phyloP scores from a whole-genome alignment of 2,888 invertebrate genomes.

The Scaptomyza polygonia region DNA sequence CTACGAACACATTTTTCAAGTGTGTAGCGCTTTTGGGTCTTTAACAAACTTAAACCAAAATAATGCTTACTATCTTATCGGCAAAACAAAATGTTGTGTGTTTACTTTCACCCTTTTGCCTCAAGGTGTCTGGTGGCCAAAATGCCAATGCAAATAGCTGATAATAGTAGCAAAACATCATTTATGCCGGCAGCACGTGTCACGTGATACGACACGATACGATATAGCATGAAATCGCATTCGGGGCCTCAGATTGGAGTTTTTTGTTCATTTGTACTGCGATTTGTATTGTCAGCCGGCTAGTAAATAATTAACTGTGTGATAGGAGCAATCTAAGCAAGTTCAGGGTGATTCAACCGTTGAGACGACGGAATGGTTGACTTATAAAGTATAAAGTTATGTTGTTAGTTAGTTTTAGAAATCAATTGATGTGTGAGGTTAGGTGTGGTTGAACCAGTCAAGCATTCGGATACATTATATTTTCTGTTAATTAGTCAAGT shows the following conservation, averaged over 20 bases:
- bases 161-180: conserved; percentile 23
- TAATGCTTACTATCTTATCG: conserved; percentile 43
- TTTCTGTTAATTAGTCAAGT: conserved; percentile 14
- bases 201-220: conserved; percentile 13
- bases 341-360: conserved; percentile 19
- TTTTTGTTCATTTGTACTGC: conserved; percentile 2
- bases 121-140: conserved; percentile 4
- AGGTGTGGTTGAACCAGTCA: conserved; percentile 5
- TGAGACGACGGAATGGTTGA: background rate
- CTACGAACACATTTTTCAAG: conserved; percentile 13
- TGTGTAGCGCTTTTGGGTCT: conserved; percentile 19
- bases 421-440: conserved; percentile 4
- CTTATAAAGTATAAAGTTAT: conserved; percentile 6
- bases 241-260: conserved; percentile 31
- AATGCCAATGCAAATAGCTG: conserved; percentile 20
- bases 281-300: conserved; percentile 42
- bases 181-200: conserved; percentile 53
- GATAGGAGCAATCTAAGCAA: conserved; percentile 30
- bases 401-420: conserved; percentile 8
- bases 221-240: conserved; percentile 3
- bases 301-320: conserved; percentile 26
- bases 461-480: background rate
- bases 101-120: conserved; percentile 18
- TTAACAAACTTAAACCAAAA: conserved; percentile 7
- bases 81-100: background rate